Evolutionary conservation across 2,888 invertebrate genomes (phyloP).

Genomic region (Drosophila acutilabella): DNA sequence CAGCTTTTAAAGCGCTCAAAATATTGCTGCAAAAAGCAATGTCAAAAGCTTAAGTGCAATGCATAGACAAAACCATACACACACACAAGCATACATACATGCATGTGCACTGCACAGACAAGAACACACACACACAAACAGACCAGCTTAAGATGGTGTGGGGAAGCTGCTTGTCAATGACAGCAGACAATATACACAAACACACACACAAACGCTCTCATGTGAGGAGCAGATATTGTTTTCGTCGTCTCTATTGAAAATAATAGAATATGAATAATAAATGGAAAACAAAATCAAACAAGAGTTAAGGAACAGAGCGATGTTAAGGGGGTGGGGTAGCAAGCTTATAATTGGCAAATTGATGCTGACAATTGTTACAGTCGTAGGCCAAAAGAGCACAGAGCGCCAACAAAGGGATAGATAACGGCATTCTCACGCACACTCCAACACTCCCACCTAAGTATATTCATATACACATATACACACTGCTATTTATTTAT

Average conservation of each 20-base stretch:
- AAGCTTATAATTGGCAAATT: conserved; percentile 70
- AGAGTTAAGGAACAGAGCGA: conserved; percentile 5
- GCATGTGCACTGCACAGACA: not conserved
- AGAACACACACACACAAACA: not conserved
- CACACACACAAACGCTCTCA: not conserved
- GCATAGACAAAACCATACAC: conserved; percentile 42
- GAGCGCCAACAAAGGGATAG: conserved; percentile 55
- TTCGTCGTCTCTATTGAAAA: conserved; percentile 36
- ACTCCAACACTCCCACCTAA: conserved; percentile 10
- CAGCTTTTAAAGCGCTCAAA: conserved; percentile 53
- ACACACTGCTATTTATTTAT: conserved; percentile 42
- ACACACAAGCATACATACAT: conserved; percentile 18
- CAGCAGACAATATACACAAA: conserved; percentile 33
- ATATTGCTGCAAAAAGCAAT: conserved; percentile 52
- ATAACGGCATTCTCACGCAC: conserved; percentile 51
- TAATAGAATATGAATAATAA: conserved; percentile 21
- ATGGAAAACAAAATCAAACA: conserved; percentile 18
- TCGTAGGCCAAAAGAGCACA: conserved; percentile 31
- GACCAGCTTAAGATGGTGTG: not conserved
- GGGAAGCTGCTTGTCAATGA: conserved; percentile 24
- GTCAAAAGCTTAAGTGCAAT: conserved; percentile 74
- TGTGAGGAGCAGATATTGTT: conserved; percentile 7
- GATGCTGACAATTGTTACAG: conserved; percentile 50
- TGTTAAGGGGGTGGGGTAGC: conserved; percentile 41
- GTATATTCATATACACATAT: conserved; percentile 1